phyloP scores from a whole-genome alignment of 2,797 vertebrate genomes.

The Allobates femoralis region DNA sequence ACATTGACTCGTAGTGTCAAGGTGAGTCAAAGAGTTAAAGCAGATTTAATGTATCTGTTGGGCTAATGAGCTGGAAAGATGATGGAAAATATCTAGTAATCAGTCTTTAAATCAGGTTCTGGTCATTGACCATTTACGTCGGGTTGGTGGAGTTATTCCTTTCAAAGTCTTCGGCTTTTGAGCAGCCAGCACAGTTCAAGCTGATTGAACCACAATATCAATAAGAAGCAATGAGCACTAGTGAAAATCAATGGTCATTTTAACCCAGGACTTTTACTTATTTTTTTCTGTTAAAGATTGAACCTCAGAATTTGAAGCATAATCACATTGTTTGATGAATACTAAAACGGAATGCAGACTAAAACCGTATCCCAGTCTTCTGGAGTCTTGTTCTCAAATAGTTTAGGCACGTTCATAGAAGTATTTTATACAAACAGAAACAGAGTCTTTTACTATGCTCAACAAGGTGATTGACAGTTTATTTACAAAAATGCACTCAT shows the following conservation, averaged over 20 bases:
- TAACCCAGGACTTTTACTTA: slow-evolving; percentile 40
- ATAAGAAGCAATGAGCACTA: slow-evolving; percentile 53
- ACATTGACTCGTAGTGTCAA: slow-evolving; percentile 38
- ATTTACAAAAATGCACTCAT: no score
- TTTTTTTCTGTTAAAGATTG: not conserved
- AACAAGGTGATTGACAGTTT: no score
- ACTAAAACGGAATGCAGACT: slow-evolving; percentile 15
- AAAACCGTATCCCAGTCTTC: not conserved
- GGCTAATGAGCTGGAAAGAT: slow-evolving; percentile 51
- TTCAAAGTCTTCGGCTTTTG: slow-evolving; percentile 14
- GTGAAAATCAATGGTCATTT: slow-evolving; percentile 53
- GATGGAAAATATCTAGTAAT: slow-evolving; percentile 43
- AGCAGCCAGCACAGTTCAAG: slow-evolving; percentile 40
- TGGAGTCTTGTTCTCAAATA: not conserved
- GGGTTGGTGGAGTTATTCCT: slow-evolving; percentile 53
- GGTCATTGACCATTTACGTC: slow-evolving; percentile 54
- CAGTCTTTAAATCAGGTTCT: slow-evolving; percentile 51
- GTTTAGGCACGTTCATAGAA: not conserved
- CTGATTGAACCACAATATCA: slow-evolving; percentile 37
- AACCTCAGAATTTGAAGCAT: not conserved
- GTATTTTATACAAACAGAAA: no score
- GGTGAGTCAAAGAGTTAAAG: slow-evolving; percentile 47
- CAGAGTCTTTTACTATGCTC: no score
- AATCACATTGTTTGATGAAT: slow-evolving; percentile 21
- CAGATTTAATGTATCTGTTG: slow-evolving; percentile 38